Evolutionary conservation across 2,888 invertebrate genomes (phyloP), one percentile per base, ranked within the genome.

Genomic region (Eurois occulta): DNA sequence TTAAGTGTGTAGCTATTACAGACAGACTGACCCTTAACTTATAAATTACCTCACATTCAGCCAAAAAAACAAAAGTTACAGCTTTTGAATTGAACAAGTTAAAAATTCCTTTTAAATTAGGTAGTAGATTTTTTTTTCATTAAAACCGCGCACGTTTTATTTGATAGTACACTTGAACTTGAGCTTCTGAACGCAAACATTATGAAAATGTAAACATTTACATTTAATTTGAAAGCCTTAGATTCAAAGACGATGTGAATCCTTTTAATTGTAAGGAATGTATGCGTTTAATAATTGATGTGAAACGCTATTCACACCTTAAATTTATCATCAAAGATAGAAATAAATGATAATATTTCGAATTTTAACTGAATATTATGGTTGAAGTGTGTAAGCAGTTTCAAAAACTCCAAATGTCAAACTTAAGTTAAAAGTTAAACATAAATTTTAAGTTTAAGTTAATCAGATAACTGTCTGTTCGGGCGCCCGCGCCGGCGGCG

Each of bases 81-180:
- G n/a, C n/a, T 41, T 13, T 81, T 58, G 28, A 48, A 64, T 35
- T 58, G 0, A 65, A 81, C 24, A 58, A 67, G 4, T 67, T 55
- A 43, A 43, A n/a, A 52, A 73, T 7, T 24, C 11, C n/a, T n/a
- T 6, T 70, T n/a, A 11, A 48, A 8, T 35, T 72, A 72, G 28
- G 28, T 62, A 55, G n/a, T 38, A 79, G 64, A 32, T 5, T 52
- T 52, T n/a, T 80, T 75, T 67, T 68, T 13, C 21, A 10, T 64
- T 62, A 32, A 72, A 32, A 41, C 67, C 52, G n/a, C 68, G 35
- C 8, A n/a, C 55, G 55, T 78, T 79, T 85, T 85, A 85, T 85
- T 73, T 77, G 68, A 73, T 75, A 77, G 41, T 21, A 41, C 58
- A 80, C 75, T 72, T 70, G 32, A 77, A 74, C 48, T 11, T 35